Base-by-base conservation (phyloP, 1,140 invertebrate species). In the Drosophila persimilis region DNA sequence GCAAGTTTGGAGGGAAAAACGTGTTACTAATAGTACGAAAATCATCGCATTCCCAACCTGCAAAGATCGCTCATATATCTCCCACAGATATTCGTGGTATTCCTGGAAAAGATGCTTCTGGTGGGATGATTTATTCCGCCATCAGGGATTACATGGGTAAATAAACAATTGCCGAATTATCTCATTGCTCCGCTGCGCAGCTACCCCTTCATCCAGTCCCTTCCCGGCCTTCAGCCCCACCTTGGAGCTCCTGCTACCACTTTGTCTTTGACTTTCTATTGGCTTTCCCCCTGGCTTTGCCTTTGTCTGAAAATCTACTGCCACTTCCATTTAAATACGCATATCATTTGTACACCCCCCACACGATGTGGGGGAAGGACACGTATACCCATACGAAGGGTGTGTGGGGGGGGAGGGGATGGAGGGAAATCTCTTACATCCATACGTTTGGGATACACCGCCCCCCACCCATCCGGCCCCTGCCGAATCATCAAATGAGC, bases 291-390 rank as follows among this genome's bases (percentile, higher is more conserved):
- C 8, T 39, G 35, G 35, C 26, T 6, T 55, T 43, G 24, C 35
- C 39, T 64, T 66, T 66, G 29, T 17, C 11, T n/a, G 46, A 39
- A 57, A 62, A 52, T 39, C 69, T 54, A 43, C 39, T 66, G 58
- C 63, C 59, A 51, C 59, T 80, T 67, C 57, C 81, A 73, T 80
- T 80, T 86, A 85, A 85, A 86, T 80, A 70, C 81, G 77, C 73
- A 86, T 86, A 77, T 85, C 81, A 67, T 85, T 85, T 77, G 73
- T 73, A 70, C 63, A 52, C 29, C 29, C 55, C 20, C 58, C 61
- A 47, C 39, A 9, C 35, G 11, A 29, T n/a, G 57, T 22, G 35
- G 20, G 24, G 20, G 20, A 20, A 20, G 1, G 20, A 20, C 24
- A 0, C 5, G 24, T 26, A 26, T 17, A 17, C 17, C 17, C 17